phyloP scores from a whole-genome alignment of 2,113 vertebrate genomes.

The Rallus limicola region DNA sequence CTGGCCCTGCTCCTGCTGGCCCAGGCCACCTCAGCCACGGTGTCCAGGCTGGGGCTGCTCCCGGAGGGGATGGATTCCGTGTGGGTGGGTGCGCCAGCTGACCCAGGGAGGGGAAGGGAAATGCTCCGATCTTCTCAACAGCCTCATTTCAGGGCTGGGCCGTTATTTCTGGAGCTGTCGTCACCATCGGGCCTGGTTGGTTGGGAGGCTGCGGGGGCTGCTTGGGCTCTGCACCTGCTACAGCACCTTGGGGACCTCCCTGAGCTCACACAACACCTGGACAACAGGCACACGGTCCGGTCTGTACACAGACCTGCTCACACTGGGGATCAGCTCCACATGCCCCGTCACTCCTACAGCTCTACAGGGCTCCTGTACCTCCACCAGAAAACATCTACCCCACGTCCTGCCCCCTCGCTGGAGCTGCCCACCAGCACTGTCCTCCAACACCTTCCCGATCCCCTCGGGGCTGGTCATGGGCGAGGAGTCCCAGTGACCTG shows the following conservation, averaged over 20 bases:
- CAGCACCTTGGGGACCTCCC: neutral
- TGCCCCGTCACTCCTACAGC: fast-evolving
- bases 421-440: neutral
- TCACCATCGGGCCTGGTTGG: fast-evolving
- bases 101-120: neutral
- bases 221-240: neutral
- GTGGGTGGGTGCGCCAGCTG: neutral
- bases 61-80: neutral
- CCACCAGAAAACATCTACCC: neutral
- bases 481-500: fast-evolving
- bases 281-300: neutral
- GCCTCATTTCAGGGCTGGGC: neutral
- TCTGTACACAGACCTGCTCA: fast-evolving
- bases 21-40: neutral
- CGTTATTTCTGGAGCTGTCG: neutral
- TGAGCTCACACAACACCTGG: neutral
- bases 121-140: neutral
- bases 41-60: neutral
- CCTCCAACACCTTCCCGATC: neutral
- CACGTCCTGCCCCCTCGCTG: fast-evolving
- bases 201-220: neutral
- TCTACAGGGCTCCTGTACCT: fast-evolving
- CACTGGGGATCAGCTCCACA: fast-evolving
- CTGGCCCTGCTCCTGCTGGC: neutral
- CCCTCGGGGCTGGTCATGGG: neutral